Conservation (phyloP, 2,797 vertebrate genomes). For the Coregonus suidteri region DNA sequence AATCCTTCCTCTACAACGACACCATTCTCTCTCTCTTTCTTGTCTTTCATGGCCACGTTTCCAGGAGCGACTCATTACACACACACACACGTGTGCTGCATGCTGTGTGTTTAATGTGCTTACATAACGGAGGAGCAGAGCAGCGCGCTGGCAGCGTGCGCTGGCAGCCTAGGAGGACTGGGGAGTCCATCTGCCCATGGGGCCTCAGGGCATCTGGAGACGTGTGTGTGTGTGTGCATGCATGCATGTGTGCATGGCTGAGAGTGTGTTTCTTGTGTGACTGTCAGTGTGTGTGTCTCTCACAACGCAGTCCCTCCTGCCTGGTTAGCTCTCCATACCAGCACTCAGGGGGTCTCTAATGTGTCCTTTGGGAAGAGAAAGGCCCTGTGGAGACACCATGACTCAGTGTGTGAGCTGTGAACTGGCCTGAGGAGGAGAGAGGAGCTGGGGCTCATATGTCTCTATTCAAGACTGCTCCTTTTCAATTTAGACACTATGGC, state of each 20-base stretch:
- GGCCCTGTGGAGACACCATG: background rate
- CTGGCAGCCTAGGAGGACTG: too few species aligned
- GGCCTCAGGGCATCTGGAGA: too few species aligned
- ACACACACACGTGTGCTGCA: too few species aligned
- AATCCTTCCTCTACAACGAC: background rate
- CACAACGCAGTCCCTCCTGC: background rate
- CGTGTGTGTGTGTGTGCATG: background rate
- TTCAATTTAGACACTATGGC: background rate
- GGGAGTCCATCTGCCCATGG: too few species aligned
- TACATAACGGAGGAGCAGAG: too few species aligned
- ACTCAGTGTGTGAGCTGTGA: background rate
- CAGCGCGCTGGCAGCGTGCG: too few species aligned
- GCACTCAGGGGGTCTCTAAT: slow-evolving; percentile 8
- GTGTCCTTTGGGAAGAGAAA: slow-evolving; percentile 19
- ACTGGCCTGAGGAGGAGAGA: background rate
- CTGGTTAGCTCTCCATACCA: background rate
- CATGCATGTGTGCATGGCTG: background rate
- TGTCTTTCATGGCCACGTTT: too few species aligned
- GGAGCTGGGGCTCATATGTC: background rate
- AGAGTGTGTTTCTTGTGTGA: background rate
- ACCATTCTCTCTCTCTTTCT: background rate
- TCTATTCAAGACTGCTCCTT: background rate
- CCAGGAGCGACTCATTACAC: too few species aligned
- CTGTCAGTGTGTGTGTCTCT: background rate
- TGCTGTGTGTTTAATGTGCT: too few species aligned